Base-by-base conservation (phyloP, 2,888 invertebrate genomes). In the Abrostola triplasia region DNA sequence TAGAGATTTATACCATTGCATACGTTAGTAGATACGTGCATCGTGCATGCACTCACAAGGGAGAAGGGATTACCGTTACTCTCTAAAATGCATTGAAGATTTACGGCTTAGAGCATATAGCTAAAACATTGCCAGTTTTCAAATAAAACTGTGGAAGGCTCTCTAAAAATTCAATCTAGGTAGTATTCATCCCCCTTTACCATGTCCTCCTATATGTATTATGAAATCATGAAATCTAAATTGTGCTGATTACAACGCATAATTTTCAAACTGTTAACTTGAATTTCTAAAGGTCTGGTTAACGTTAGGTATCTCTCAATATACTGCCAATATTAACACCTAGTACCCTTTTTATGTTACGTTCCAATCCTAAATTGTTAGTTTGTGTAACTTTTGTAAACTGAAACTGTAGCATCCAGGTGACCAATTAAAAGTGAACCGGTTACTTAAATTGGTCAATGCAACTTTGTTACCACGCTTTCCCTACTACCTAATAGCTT, bases 11-110 rank as follows among this genome's bases (percentile, higher is more conserved):
- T 24, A 24, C 24, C 24, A 24, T 24, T 24, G 24, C 24, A 24
- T 24, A 24, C 24, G 24, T 24, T 24, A 24, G 24, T 24, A 24
- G 24, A 9, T 44, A 37, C 65, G 70, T 65, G 60, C 50, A 48
- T n/a, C 7, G n/a, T n/a, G n/a, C n/a, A n/a, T n/a, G 48, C 38
- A 70, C 38, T 48, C 53, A 42, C 40, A 52, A 10, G 8, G 9
- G 36, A 11, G 24, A 24, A 24, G 24, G 44, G 44, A 53, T 50
- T 60, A 69, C 53, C 7, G 44, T 6, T n/a, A 47, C 44, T 42
- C 9, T 40, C 47, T 48, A 35, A 49, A 65, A 61, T 38, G 48
- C 24, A 56, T 57, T 40, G 13, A 44, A 60, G 63, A 71, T 72
- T 58, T 63, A 67, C 36, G 49, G 44, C 24, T 36, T 11, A 11